Conservation (phyloP, 2,888 invertebrate genomes). For the Alloscopus bannaensis region DNA sequence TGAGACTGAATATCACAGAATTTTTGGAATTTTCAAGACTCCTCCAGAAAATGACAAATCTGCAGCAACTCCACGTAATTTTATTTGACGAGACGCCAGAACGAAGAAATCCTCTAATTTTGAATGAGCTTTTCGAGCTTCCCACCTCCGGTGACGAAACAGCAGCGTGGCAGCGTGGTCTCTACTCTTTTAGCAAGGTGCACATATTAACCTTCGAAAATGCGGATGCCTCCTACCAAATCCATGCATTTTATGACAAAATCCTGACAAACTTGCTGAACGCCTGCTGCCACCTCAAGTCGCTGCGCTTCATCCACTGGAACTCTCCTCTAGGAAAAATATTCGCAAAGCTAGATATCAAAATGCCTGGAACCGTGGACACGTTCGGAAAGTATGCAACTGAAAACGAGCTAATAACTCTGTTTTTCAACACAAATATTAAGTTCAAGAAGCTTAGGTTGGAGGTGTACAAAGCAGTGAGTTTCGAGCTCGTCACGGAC, state of each 20-base stretch:
- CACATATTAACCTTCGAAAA: conserved; percentile 48
- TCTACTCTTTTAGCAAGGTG: conserved; percentile 45
- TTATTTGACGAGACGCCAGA: conserved; percentile 29
- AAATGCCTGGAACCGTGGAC: conserved; percentile 16
- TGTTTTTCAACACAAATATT: conserved; percentile 38
- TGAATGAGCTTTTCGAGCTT: conserved; percentile 2
- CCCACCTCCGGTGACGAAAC: conserved; percentile 31
- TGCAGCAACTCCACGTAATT: conserved; percentile 54
- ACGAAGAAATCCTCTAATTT: not conserved
- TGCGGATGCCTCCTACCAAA: conserved; percentile 29
- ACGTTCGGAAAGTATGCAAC: not conserved
- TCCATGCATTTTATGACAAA: conserved; percentile 49
- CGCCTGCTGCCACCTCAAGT: conserved; percentile 43
- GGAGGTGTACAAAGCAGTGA: conserved; percentile 31
- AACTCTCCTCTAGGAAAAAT: conserved; percentile 51
- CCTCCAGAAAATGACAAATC: conserved; percentile 48
- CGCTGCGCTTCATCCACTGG: conserved; percentile 51
- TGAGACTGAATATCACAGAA: conserved; percentile 52
- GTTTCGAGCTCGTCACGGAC: conserved; percentile 34
- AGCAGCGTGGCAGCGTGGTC: conserved; percentile 34
- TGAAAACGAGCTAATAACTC: conserved; percentile 8
- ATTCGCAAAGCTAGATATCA: conserved; percentile 27
- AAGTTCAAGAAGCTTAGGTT: conserved; percentile 28
- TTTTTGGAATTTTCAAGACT: conserved; percentile 44
- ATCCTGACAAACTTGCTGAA: conserved; percentile 50